These are phyloP conservation scores for Phoeniculus purpureus DNA, from an alignment of 2,797 vertebrate genomes.

Conservation along the genomic window DNA sequence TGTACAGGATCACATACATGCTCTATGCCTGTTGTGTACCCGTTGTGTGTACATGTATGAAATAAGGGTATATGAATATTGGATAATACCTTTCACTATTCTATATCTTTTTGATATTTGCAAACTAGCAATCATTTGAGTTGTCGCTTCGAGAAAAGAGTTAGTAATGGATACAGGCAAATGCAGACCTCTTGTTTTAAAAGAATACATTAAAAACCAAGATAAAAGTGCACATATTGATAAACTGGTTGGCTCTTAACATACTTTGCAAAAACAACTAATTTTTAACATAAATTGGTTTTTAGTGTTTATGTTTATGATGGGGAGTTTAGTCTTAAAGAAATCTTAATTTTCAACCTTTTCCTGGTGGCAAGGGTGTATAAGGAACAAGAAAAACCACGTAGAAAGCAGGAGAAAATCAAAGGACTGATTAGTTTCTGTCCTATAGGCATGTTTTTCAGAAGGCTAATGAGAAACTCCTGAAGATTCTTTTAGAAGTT, in stretches of 20 bases:
- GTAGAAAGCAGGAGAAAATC: neutral
- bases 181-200: neutral
- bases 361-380: neutral
- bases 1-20: rapidly evolving
- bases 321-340: neutral
- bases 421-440: slow-evolving; percentile 34
- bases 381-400: neutral
- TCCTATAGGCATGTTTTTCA: slow-evolving; percentile 80
- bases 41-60: neutral
- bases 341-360: neutral
- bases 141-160: neutral
- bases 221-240: neutral
- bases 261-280: neutral
- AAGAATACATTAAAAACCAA: neutral
- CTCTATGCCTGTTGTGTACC: neutral
- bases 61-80: neutral
- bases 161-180: neutral
- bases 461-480: slow-evolving; percentile 85
- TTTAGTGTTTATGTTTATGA: neutral
- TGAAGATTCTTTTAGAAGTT: slow-evolving; percentile 89
- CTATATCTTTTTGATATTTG: neutral
- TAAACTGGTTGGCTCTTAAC: neutral
- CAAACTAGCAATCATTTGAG: neutral
- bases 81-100: neutral
- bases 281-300: neutral